Evolutionary conservation across 2,888 invertebrate genomes (phyloP), one percentile per base, ranked within the genome.

Genomic region (Polymixis lichenea): DNA sequence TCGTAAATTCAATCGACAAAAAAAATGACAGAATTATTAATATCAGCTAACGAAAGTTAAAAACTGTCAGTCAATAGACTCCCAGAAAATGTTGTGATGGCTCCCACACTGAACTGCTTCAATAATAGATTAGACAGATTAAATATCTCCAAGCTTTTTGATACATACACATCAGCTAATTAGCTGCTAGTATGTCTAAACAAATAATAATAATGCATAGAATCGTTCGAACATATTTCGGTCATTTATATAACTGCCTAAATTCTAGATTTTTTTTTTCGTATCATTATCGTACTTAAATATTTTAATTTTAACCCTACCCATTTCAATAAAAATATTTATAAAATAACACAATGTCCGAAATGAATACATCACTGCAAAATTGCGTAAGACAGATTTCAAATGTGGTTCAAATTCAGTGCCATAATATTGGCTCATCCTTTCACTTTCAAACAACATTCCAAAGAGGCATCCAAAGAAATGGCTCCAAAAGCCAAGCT

Each of bases 391-490:
- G 72, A 75, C 78, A 72, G 70, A 84, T 87, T 87, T 86, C 80
- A 87, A 90, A 88, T 87, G 82, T 84, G 89, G 91, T 90, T 90
- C 84, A 89, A 91, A 89, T 91, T 80, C 79, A 80, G 79, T 83
- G 65, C 60, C 70, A 81, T 46, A 46, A 46, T 46, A 46, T 84
- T 78, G 69, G 71, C 77, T 82, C 88, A 90, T 92, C 92, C 92
- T 92, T 93, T 94, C 93, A 93, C 93, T 94, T 94, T 92, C 90
- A 84, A 90, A 91, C 84, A 64, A 84, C 86, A 87, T 82, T 87
- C 84, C 77, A 77, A 46, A 75, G 77, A 62, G 62, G 58, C 56
- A 70, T 72, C 71, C 56, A 70, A 83, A 81, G 72, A 82, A 82
- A 84, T 80, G 62, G 65, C 78, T 81, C 46, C 79, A 25, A 75